Percentiles rank a stretch among this genome's conserved stretches.
Evolutionary conservation across 2,888 invertebrate species (phyloP).

Genomic region (Hyposoter dolosus): DNA sequence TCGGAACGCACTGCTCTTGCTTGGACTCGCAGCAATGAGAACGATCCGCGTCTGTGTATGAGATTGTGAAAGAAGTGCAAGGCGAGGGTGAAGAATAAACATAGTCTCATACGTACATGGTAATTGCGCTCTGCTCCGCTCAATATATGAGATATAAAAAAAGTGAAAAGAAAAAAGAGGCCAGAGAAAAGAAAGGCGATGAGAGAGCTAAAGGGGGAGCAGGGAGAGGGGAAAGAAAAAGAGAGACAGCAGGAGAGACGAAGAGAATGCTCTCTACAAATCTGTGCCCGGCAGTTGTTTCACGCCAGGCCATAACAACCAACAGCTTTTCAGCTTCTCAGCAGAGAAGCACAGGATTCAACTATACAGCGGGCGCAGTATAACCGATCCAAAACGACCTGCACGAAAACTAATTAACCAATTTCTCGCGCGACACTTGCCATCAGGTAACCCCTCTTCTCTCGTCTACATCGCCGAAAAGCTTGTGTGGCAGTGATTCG

Average conservation of each 20-base stretch:
- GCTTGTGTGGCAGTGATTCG: slow-evolving; percentile 31
- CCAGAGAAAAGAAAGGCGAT: neutral
- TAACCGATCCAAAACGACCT: slow-evolving; percentile 68
- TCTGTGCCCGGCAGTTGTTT: slow-evolving; percentile 38
- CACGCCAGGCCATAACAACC: slow-evolving; percentile 43
- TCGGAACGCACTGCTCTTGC: neutral
- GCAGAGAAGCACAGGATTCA: neutral
- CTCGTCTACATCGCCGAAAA: neutral
- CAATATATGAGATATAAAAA: slow-evolving; percentile 13
- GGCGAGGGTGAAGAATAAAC: slow-evolving; percentile 24
- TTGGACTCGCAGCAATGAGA: slow-evolving; percentile 3
- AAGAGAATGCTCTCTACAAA: slow-evolving; percentile 41
- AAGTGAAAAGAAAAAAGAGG: neutral
- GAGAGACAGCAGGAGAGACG: slow-evolving; percentile 2
- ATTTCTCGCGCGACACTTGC: slow-evolving; percentile 73
- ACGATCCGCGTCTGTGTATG: neutral
- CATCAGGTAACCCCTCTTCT: slow-evolving; percentile 25
- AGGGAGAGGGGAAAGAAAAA: neutral
- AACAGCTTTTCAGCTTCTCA: slow-evolving; percentile 15
- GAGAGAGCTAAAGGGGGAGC: neutral
- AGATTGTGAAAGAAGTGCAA: neutral
- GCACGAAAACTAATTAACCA: slow-evolving; percentile 80
- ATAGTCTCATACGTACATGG: slow-evolving; percentile 18
- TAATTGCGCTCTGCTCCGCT: slow-evolving; percentile 11
- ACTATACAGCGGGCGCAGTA: slow-evolving; percentile 33